A percentile compares a stretch with the other conserved stretches of the same genome.
phyloP scores from a whole-genome alignment of 2,888 invertebrate species.

The Macrophya alboannulata region DNA sequence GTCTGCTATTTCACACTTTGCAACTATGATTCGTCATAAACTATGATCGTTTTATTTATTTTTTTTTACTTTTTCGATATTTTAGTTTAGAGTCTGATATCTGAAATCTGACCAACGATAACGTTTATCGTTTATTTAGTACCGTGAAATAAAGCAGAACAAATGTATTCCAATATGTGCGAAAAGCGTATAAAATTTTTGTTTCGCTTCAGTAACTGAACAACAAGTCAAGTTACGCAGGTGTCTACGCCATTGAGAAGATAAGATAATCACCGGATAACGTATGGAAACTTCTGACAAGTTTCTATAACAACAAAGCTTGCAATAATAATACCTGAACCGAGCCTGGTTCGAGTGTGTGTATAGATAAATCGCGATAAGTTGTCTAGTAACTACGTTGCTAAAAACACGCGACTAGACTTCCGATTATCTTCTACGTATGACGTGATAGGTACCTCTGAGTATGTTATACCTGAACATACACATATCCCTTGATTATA shows the following conservation, averaged over 20 bases:
- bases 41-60: neutral
- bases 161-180: neutral
- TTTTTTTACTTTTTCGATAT: too few species aligned
- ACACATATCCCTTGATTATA: neutral
- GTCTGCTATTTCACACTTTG: neutral
- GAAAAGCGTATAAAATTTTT: neutral
- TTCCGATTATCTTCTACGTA: neutral
- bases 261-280: conserved; percentile 42
- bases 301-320: conserved; percentile 34
- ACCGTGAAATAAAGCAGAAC: neutral
- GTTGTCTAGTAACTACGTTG: neutral
- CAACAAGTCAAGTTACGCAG: neutral
- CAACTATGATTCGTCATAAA: neutral
- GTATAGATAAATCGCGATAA: neutral
- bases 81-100: neutral
- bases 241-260: neutral
- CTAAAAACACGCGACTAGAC: neutral
- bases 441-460: neutral
- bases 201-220: neutral
- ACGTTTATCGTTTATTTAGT: neutral
- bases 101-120: neutral
- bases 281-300: conserved; percentile 8
- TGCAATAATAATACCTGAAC: neutral
- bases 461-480: neutral
- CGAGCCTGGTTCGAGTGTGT: neutral